Evolutionary conservation across 2,888 invertebrate species (phyloP), one percentile per base, ranked within the genome.

Genomic region (Lepidocyrtoides sp.): DNA sequence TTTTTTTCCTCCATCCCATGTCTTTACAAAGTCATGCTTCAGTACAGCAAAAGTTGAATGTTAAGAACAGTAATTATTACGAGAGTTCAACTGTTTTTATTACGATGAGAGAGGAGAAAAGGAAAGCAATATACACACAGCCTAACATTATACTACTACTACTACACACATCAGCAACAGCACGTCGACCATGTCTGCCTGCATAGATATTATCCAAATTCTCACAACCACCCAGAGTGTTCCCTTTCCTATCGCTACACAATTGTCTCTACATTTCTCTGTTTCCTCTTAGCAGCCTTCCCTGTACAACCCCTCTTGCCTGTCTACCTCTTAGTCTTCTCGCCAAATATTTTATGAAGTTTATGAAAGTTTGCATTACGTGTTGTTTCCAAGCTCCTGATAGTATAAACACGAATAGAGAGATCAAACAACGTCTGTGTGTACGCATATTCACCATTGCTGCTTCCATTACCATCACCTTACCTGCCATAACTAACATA

Each of bases 321-420:
- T n/a, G 36, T 36, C 2, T 14, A 10, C 72, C 41, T 29, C 8
- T 69, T 44, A 72, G 23, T 79, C 51, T 79, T 66, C 85, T 86
- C 60, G 86, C 86, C 87, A 87, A 87, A 79, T 87, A 79, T 87
- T 87, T 87, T 51, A 87, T 87, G 77, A 87, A 87, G 79, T 79
- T 86, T 77, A 87, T 79, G 79, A 87, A 87, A 79, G 66, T 86
- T 60, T 66, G 79, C 32, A 51, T 36, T 32, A 26, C 86, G 66
- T 66, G 69, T 20, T 41, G 69, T 69, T 69, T 69, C 69, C 10
- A 26, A 44, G 72, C 44, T 72, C 44, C 17, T 20, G 14, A 1
- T 26, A 63, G 29, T 14, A 29, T 12, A 63, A 29, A 63, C 63
- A 29, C 14, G 14, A 51, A 4, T 12, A 75, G 8, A n/a, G 44